Base-by-base conservation (phyloP, 2,888 invertebrate species). In the Apamea monoglypha region DNA sequence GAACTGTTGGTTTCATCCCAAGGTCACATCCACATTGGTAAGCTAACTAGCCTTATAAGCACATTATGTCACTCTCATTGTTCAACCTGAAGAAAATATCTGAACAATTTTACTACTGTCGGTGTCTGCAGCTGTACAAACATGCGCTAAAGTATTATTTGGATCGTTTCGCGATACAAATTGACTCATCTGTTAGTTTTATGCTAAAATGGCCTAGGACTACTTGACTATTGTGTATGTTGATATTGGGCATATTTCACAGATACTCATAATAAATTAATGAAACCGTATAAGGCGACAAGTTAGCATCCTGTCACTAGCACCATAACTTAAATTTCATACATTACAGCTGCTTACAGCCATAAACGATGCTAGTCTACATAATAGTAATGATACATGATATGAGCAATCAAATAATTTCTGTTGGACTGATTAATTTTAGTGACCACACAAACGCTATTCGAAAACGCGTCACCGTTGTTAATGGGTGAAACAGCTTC, bases 111-210 rank as follows among this genome's bases (percentile, higher is more conserved):
- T 90, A 94, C 94, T 93, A 91, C 92, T 91, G 92, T 93, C 94
- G 93, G 90, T 92, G 92, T 94, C 93, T 92, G 90, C 94, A 94
- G 90, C 93, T 94, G 93, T 92, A 89, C 85, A 93, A 93, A 95
- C 82, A 84, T 85, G 84, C 87, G 85, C 86, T 87, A 84, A 86
- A 81, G 76, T 79, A 78, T 76, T 74, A 76, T 68, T 78, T 61
- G 50, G 71, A 71, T 53, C 63, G 50, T 82, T 82, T 79, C 32
- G 68, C 71, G 7, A 50, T 75, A 72, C 69, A 53, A 85, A 73
- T 56, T 80, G 71, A 74, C 71, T 80, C 76, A 69, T 59, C 64
- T 75, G 67, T 79, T 79, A 53, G 36, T 53, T 78, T 68, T 53
- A 66, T 78, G 64, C 61, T 14, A 77, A 78, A 67, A 76, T 56